phyloP scores from a whole-genome alignment of 2,797 vertebrate species.

The Anabas testudineus region DNA sequence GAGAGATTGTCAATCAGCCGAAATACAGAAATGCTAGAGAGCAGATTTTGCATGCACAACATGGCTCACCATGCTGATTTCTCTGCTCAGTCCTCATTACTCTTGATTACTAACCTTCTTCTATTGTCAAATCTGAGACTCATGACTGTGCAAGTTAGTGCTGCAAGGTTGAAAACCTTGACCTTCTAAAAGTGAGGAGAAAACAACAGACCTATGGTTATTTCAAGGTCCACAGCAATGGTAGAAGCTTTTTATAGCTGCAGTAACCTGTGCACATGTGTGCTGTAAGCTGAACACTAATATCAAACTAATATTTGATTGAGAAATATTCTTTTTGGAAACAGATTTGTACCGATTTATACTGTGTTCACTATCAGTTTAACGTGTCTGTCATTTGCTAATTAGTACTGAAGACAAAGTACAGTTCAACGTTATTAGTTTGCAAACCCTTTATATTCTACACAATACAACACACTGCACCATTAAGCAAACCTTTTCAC shows the following conservation, averaged over 20 bases:
- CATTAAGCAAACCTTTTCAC: slow-evolving; percentile 18
- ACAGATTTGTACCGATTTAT: too few relatives aligned
- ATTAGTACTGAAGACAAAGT: too few relatives aligned
- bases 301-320: too few relatives aligned
- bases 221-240: neutral
- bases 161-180: neutral
- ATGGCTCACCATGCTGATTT: neutral
- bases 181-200: neutral
- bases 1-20: slow-evolving; percentile 36
- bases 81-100: neutral
- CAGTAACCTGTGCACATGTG: neutral
- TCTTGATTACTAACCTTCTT: neutral
- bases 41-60: neutral
- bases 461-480: neutral
- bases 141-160: neutral
- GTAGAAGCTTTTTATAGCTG: neutral
- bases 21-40: slow-evolving; percentile 26
- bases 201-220: neutral
- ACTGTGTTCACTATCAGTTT: too few relatives aligned
- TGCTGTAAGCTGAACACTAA: neutral
- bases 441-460: slow-evolving; percentile 3
- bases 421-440: too few relatives aligned
- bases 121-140: neutral
- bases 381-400: too few relatives aligned
- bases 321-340: too few relatives aligned